phyloP scores from a whole-genome alignment of 2,113 vertebrate genomes.

The Dendrocopos noguchii region DNA sequence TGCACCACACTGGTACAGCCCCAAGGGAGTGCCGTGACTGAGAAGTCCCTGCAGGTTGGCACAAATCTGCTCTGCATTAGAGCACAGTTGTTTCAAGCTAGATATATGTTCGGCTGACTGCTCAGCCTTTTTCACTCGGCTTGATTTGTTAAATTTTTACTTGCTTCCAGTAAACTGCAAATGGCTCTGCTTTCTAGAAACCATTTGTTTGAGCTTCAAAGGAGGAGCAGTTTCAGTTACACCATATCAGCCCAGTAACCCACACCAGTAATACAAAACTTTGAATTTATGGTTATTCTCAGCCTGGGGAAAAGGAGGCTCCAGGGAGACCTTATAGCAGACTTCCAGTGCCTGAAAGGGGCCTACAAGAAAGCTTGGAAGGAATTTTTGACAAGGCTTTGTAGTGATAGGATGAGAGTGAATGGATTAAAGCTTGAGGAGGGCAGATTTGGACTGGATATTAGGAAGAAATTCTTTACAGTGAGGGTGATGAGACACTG shows the following conservation, averaged over 20 bases:
- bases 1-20: rapidly evolving
- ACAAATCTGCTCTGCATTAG: neutral
- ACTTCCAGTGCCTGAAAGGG: no score
- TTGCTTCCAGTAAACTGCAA: neutral
- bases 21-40: neutral
- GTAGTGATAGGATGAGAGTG: no score
- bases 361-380: no score
- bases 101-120: rapidly evolving
- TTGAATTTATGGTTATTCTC: neutral
- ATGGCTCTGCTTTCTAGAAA: neutral
- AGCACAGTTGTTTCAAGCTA: neutral
- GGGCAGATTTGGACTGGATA: no score
- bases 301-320: no score
- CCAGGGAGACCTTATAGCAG: no score
- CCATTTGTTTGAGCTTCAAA: neutral
- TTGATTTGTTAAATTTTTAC: constrained; percentile 14
- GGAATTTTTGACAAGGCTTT: no score
- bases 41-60: neutral
- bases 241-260: neutral
- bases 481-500: no score
- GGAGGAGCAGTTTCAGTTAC: neutral
- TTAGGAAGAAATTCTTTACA: no score
- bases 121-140: neutral
- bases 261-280: neutral
- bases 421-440: no score